Base-by-base conservation (phyloP, 2,888 invertebrate species). In the Creontiades dilutus region DNA sequence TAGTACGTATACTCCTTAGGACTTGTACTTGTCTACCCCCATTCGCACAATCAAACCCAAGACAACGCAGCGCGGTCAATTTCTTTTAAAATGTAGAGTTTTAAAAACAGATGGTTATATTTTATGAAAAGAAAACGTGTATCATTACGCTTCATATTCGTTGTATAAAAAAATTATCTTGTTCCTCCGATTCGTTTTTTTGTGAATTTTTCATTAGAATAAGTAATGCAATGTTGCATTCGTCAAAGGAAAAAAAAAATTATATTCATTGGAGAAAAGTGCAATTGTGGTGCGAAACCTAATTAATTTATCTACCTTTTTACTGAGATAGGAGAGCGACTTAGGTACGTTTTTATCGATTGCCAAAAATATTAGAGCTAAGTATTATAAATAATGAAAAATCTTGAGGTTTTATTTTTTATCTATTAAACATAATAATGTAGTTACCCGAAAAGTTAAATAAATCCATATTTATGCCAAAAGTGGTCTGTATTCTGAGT, bases 381-480 rank as follows among this genome's bases (percentile, higher is more conserved):
- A 88, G 88, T 27, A 68, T 68, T 68, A 19, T 68, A 28, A 19
- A 55, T n/a, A 76, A 47, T 68, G 46, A 27, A 52, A 76, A 52
- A 88, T 76, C 52, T 12, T 48, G 76, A 76, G 78, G 48, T 88
- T 88, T 48, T 88, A 88, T 88, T 88, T 88, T 88, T 55, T 78
- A 88, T 88, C 48, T 48, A 23, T 88, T 78, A 88, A 88, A 76
- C 68, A 27, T 48, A 75, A 78, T 48, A 76, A 75, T 47, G 86
- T 86, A 88, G 88, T 88, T 88, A 88, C 88, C 88, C 86, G 19
- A 75, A 55, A 86, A 37, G 68, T 28, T 46, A 19, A 86, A 86
- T 86, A 86, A 86, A 86, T 86, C 47, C 86, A 47, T 86, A 86
- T 86, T 86, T 86, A 86, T 86, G 86, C 78, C 78, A 46, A 68